Base-by-base conservation (phyloP, 2,797 vertebrate genomes). In the Characodon lateralis region DNA sequence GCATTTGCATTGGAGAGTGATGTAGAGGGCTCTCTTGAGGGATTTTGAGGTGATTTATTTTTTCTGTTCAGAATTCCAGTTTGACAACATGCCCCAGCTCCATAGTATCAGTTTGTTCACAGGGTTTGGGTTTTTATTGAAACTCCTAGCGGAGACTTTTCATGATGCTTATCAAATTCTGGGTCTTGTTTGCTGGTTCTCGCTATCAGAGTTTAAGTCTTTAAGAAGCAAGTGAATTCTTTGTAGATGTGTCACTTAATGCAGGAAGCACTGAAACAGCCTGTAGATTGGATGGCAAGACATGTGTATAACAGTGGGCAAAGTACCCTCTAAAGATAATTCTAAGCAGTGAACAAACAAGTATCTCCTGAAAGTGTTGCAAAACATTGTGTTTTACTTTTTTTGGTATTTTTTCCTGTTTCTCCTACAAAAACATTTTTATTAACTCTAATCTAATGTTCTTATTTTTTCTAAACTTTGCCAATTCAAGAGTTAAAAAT, bases 1-100 rank as follows among this genome's bases (percentile, higher is more conserved):
- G 87, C 76, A 81, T 90, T 87, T 78, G 77, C 85, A 85, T 80
- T 31, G 76, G 74, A 81, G 81, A 89, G 82, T 76, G 85, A 89
- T 88, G 78, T 83, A 86, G 83, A 58, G 16, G 77, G 70, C 35
- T 84, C 83, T 79, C 80, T 88, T 85, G 79, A 83, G 84, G 77
- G 79, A 81, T 71, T 66, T 79, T 75, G 74, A 73, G 79, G 72
- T 80, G 74, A 83, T 84, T 82, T 88, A 79, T 87, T 79, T 84
- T 75, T 78, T 65, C 76, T 78, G 74, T 16, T 14, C 46, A 35
- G 35, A 69, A 69, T 61, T 58, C 51, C 72, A 72, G 70, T 76
- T 63, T 78, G 74, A 65, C 85, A 78, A 5, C 71, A 80, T 58
- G 46, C 71, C 69, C 48, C 31, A 28, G 72, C 77, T 77, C 69